Percentiles rank a stretch among this genome's conserved stretches.
Evolutionary conservation across 2,797 vertebrate species (phyloP).

Genomic region (Varecia variegata): DNA sequence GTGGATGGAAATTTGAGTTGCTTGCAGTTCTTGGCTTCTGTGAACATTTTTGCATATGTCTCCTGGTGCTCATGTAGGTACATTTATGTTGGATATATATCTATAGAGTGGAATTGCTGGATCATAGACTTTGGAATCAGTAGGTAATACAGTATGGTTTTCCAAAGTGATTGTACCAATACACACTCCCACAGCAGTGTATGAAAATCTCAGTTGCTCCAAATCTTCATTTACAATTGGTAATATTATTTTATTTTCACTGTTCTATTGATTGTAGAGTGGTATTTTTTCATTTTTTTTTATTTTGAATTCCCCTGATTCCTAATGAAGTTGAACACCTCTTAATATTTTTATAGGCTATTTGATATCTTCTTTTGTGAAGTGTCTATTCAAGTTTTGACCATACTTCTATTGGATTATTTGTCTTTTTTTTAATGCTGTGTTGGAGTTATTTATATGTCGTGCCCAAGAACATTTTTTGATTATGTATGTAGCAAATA

Average conservation of each 20-base stretch:
- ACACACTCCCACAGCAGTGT: too few relatives aligned
- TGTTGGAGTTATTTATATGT: background rate
- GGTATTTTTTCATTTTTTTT: background rate
- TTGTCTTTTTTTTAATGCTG: background rate
- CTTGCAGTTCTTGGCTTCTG: background rate
- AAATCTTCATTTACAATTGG: background rate
- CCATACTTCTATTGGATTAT: background rate
- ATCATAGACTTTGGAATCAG: background rate
- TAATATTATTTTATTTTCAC: background rate
- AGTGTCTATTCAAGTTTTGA: background rate
- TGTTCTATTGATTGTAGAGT: background rate
- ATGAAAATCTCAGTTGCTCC: background rate
- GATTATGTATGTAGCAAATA: background rate
- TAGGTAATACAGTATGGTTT: background rate
- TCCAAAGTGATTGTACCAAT: background rate
- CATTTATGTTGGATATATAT: background rate
- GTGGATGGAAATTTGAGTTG: background rate
- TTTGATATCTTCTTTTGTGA: background rate
- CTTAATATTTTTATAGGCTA: background rate
- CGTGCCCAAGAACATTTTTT: background rate
- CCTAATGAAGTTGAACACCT: background rate
- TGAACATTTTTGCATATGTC: background rate
- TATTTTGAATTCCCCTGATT: background rate
- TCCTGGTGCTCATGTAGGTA: background rate
- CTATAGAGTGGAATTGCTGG: background rate